Percentiles rank a stretch among this genome's conserved stretches.
These are phyloP conservation scores for Petrocephalus zakoni DNA, from an alignment of 2,113 vertebrate species.

Conservation along the genomic window DNA sequence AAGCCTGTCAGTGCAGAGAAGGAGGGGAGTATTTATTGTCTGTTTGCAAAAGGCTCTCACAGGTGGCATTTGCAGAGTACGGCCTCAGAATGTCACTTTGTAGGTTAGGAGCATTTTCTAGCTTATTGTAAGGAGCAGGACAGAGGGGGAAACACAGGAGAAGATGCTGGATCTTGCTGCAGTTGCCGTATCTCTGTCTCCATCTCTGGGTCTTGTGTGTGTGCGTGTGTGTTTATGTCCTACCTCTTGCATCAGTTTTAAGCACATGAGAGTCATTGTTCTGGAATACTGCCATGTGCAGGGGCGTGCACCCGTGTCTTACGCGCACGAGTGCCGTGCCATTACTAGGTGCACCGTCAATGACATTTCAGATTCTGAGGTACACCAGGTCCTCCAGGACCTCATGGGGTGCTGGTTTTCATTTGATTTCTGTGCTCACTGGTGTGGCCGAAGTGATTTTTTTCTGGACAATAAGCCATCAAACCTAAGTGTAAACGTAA, in stretches of 20 bases:
- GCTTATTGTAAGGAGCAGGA: neutral
- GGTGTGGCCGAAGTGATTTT: neutral
- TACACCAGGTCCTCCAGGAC: neutral
- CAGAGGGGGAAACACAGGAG: neutral
- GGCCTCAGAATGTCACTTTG: constrained; percentile 6
- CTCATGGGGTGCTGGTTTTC: neutral
- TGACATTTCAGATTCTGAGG: too few species aligned
- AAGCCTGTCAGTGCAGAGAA: neutral
- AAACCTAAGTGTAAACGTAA: neutral
- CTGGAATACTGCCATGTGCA: neutral
- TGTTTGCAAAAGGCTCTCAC: constrained; percentile 6
- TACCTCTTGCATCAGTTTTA: neutral
- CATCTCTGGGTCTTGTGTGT: constrained; percentile 13
- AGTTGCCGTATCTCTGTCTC: constrained; percentile 34
- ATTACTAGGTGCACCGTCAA: neutral
- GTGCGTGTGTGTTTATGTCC: neutral
- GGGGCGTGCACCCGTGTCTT: neutral
- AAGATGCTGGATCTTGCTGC: constrained; percentile 39
- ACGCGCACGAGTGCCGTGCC: neutral
- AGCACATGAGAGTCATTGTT: neutral
- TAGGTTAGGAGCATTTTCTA: neutral
- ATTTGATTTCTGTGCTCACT: neutral
- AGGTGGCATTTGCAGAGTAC: neutral
- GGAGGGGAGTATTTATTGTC: neutral
- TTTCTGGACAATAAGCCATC: neutral